A percentile compares a stretch with the other conserved stretches of the same genome.
phyloP scores from a whole-genome alignment of 2,797 vertebrate species.

The Sus cebifrons region DNA sequence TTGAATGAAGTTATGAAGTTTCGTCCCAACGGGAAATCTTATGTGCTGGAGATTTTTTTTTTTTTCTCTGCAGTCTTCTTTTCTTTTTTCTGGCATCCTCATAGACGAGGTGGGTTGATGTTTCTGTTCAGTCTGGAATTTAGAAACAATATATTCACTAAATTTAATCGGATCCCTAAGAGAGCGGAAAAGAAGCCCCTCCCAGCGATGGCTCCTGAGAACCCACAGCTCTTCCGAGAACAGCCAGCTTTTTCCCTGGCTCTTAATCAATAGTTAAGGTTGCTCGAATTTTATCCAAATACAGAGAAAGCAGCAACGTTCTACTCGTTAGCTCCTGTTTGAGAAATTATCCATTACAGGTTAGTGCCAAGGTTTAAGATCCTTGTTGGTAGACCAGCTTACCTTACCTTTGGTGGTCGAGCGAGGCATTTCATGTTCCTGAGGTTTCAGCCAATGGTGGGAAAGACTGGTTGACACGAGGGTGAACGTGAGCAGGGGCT shows the following conservation, averaged over 20 bases:
- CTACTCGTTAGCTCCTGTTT: not conserved
- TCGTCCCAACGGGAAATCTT: slow-evolving; percentile 42
- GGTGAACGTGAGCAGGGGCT: accelerated
- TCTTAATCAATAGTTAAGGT: slow-evolving; percentile 89
- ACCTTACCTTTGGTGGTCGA: not conserved
- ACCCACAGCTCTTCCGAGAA: slow-evolving; percentile 76
- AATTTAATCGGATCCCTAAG: slow-evolving; percentile 94
- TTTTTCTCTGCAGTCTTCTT: not conserved
- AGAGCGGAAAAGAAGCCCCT: slow-evolving; percentile 91
- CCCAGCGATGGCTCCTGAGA: slow-evolving; percentile 74
- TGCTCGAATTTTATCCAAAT: slow-evolving; percentile 76
- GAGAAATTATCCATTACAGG: slow-evolving; percentile 79
- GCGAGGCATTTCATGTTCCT: too few species aligned
- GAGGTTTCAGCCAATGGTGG: not conserved
- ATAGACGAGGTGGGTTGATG: slow-evolving; percentile 90
- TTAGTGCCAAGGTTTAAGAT: slow-evolving; percentile 60
- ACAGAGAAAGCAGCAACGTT: slow-evolving; percentile 80
- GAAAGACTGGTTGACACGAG: accelerated
- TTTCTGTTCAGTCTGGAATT: slow-evolving; percentile 93
- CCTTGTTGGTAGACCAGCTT: accelerated
- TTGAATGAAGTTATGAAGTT: slow-evolving; percentile 44
- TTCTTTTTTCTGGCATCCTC: slow-evolving; percentile 19
- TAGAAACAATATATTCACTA: slow-evolving; percentile 94
- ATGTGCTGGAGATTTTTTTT: not conserved
- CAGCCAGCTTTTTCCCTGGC: slow-evolving; percentile 71